Conservation (phyloP, 1,140 invertebrate genomes). For the Trichoplusia ni region DNA sequence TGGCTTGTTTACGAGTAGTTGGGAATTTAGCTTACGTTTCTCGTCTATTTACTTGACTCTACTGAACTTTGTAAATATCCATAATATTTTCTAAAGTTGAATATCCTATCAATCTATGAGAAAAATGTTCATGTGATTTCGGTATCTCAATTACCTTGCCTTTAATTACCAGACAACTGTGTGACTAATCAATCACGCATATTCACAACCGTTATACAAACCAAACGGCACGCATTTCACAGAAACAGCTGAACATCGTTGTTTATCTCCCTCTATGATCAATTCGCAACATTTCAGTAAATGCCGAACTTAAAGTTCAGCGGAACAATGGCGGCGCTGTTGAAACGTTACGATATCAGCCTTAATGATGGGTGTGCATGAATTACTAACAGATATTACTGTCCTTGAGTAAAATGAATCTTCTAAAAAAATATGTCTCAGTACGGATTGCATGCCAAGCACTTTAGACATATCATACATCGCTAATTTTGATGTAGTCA, state of each 20-base stretch:
- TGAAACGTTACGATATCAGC: conserved; percentile 16
- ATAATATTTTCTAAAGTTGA: too few species aligned
- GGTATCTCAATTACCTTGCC: conserved; percentile 1
- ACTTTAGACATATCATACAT: too few species aligned
- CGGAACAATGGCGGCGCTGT: conserved; percentile 55
- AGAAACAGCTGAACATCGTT: conserved; percentile 5
- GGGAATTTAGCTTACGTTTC: too few species aligned
- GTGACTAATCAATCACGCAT: conserved; percentile 5
- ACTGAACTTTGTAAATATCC: too few species aligned
- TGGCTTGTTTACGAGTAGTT: not conserved
- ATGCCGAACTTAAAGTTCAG: conserved; percentile 72
- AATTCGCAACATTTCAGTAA: conserved; percentile 65
- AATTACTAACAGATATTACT: conserved; percentile 32
- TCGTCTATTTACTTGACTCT: too few species aligned
- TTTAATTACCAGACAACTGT: not conserved
- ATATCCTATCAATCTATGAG: too few species aligned
- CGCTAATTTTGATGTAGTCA: too few species aligned
- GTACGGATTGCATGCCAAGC: too few species aligned
- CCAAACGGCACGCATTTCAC: not conserved
- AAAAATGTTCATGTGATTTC: too few species aligned
- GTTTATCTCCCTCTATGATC: conserved; percentile 55
- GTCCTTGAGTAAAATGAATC: conserved; percentile 6
- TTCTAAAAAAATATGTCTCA: too few species aligned
- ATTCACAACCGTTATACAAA: not conserved
- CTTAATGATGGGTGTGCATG: conserved; percentile 40